Evolutionary conservation across 2,888 invertebrate species (phyloP), one percentile per base, ranked within the genome.

Genomic region (Rugalucina vietnamica): DNA sequence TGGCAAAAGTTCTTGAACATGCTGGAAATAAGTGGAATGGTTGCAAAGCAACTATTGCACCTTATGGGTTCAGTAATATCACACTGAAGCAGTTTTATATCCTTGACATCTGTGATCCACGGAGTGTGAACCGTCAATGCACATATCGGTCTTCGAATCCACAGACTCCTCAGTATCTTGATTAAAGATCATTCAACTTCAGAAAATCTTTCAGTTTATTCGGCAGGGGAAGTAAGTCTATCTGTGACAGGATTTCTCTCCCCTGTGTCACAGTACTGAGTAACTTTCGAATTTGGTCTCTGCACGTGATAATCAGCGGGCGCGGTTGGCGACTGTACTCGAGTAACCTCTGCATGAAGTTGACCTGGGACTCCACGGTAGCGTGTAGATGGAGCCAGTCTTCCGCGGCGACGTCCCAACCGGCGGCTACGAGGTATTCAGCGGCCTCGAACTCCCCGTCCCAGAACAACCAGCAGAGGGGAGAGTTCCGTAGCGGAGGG

Each of bases 401-500:
- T 78, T 91, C 91, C 0, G 80, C 65, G n/a, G 72, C 57, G 49
- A 91, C 73, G 24, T 91, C 88, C 91, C 91, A 91, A 12, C 93
- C 93, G 24, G 92, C 91, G 24, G 90, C 88, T 29, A 93, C 87
- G 36, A 94, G 89, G 73, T 92, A 89, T 21, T 88, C 82, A 1
- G 92, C 91, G 27, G 87, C 79, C 24, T 83, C 79, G 71, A 89
- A 71, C 39, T 89, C 79, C 18, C 90, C 90, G 50, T 91, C 89
- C 85, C 91, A 91, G 8, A 91, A 90, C 73, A 92, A 85, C 88
- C 91, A 92, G 76, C 91, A 92, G 36, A 94, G 81, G 0, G 91
- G 90, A 0, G 91, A 90, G 43, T 90, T 85, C 43, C 89, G 72
- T 3, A 32, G 49, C 29, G 29, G 50, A n/a, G n/a, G n/a, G n/a